Base-by-base conservation (phyloP, 1,140 invertebrate species). In the Pachyrhynchus sulphureomaculatus region DNA sequence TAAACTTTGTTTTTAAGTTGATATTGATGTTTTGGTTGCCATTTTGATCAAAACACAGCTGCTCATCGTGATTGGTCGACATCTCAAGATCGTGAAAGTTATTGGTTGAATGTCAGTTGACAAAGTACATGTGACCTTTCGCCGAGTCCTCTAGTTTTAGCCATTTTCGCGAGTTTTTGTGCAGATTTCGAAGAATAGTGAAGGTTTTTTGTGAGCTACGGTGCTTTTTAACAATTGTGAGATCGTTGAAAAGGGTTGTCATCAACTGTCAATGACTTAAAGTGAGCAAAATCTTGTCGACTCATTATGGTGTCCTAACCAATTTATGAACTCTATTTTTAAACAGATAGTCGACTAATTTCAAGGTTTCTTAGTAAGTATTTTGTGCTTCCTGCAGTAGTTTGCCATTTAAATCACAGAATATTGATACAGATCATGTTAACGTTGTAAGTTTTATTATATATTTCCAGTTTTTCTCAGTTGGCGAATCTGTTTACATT, bases 311-410 rank as follows among this genome's bases (percentile, higher is more conserved):
- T 62, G 41, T 56, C 60, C 60, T 62, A 56, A 56, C 60, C 45
- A 62, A 42, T 32, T 23, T 41, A 44, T 32, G 48, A 29, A 17
- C 32, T n/a, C 51, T 62, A 62, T 62, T 62, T 62, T 55, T 62
- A 62, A 54, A 36, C 42, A 52, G 59, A 62, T 54, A 62, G 54
- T 62, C 36, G 39, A 61, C 29, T 17, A 41, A 55, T 62, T n/a
- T 62, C 60, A 62, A 62, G 60, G 60, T 62, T 62, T 60, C 13
- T n/a, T 13, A 39, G 60, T 62, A 51, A 62, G 60, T 62, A 55
- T 62, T 42, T 39, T 2, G 10, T 13, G 52, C 42, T 55, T 62
- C 42, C 52, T 62, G n/a, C n/a, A n/a, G n/a, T n/a, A 39, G 23
- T 55, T 62, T 4, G n/a, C 4, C 20, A 2, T 15, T 13, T 29